These are phyloP conservation scores for Leptonema lineaticorne DNA, from an alignment of 1,140 invertebrate genomes.

Conservation along the genomic window DNA sequence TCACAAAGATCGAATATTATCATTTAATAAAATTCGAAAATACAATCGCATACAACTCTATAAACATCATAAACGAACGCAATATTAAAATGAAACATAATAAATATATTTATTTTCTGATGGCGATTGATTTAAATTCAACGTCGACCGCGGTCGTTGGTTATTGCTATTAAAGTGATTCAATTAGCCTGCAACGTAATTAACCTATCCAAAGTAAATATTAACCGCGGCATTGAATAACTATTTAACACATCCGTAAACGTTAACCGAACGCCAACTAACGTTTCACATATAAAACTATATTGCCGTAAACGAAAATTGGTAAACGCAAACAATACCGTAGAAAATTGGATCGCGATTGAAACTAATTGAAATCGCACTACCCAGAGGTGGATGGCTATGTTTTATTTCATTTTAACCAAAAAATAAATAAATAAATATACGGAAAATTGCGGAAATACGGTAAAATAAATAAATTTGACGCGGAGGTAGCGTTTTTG, in stretches of 20 bases:
- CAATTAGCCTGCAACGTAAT: slow-evolving; percentile 5
- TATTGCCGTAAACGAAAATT: background rate
- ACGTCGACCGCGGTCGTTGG: background rate
- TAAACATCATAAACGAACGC: too few relatives aligned
- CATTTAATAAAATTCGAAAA: too few relatives aligned
- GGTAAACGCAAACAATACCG: slow-evolving; percentile 11
- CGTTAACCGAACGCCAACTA: background rate
- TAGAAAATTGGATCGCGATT: background rate
- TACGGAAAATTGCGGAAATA: too few relatives aligned
- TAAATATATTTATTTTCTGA: slow-evolving; percentile 12
- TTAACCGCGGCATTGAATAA: slow-evolving; percentile 9
- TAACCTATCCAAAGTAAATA: slow-evolving; percentile 7
- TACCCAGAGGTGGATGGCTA: too few relatives aligned
- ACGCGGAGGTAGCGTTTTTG: too few relatives aligned
- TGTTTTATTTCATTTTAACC: too few relatives aligned
- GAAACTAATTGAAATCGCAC: too few relatives aligned
- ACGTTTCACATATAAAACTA: background rate
- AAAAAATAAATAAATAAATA: too few relatives aligned
- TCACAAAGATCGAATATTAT: too few relatives aligned
- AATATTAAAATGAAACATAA: too few relatives aligned
- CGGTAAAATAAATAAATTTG: too few relatives aligned
- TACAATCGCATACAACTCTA: too few relatives aligned
- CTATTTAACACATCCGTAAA: background rate
- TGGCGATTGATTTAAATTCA: slow-evolving; percentile 15
- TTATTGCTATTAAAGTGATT: slow-evolving; percentile 10